phyloP scores from a whole-genome alignment of 64 coral and sea anemone species.

The Montipora efflorescens region DNA sequence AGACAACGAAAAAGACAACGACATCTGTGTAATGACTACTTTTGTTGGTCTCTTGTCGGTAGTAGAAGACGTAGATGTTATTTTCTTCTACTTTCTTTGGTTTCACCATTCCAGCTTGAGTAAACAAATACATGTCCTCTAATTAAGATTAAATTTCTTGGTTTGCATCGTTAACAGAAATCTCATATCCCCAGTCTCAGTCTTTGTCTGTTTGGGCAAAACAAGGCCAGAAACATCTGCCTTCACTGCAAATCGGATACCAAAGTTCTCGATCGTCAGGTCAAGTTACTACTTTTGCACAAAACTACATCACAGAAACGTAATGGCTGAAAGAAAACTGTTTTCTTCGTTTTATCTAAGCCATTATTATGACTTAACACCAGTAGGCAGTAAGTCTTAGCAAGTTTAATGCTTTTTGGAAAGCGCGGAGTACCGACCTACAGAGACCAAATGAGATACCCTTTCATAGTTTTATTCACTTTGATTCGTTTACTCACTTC shows the following conservation, averaged over 20 bases:
- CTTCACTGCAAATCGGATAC: not conserved
- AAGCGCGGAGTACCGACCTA: not conserved
- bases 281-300: not conserved
- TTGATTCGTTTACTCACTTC: too few species aligned
- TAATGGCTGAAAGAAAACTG: too few species aligned
- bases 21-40: too few species aligned
- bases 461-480: too few species aligned
- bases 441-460: too few species aligned
- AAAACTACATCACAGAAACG: not conserved
- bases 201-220: not conserved
- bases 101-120: not conserved
- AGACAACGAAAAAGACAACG: too few species aligned
- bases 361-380: too few species aligned
- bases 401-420: too few species aligned
- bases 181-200: not conserved
- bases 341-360: too few species aligned
- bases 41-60: too few species aligned
- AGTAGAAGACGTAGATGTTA: not conserved
- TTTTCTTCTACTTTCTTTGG: not conserved
- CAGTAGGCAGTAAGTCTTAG: too few species aligned
- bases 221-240: conserved; percentile 16
- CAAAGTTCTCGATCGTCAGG: not conserved
- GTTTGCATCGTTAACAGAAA: conserved; percentile 8
- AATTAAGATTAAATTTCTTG: not conserved
- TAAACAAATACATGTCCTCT: not conserved